Evolutionary conservation across 2,888 invertebrate genomes (phyloP).

Genomic region (Drosophila greeni): DNA sequence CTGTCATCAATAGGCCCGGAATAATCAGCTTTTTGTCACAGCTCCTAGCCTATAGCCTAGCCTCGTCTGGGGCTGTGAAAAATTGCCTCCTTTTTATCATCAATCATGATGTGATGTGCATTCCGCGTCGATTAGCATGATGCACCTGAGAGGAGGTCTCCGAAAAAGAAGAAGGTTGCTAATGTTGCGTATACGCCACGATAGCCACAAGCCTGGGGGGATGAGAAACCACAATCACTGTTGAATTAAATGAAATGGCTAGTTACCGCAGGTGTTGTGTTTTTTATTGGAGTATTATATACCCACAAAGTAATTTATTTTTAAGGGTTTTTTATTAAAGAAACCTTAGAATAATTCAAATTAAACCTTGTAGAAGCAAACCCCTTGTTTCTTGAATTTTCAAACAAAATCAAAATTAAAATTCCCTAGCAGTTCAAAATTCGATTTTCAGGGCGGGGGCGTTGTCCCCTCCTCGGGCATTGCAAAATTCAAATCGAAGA

Average conservation of each 20-base stretch:
- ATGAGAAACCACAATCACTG: not conserved
- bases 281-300: not conserved
- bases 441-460: constrained; percentile 9
- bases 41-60: constrained; percentile 6
- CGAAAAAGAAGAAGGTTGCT: constrained; percentile 28
- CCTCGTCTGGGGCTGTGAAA: constrained; percentile 37
- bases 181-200: constrained; percentile 38
- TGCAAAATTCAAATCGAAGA: constrained; percentile 21
- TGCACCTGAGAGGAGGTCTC: constrained; percentile 29
- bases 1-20: constrained; percentile 62
- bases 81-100: constrained; percentile 39
- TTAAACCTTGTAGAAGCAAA: too few relatives aligned
- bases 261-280: not conserved
- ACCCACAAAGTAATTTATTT: not conserved
- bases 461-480: constrained; percentile 5
- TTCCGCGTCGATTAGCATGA: constrained; percentile 27
- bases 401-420: constrained; percentile 1
- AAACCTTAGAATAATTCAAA: too few relatives aligned
- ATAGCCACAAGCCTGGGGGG: constrained; percentile 3
- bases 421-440: constrained; percentile 3
- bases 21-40: constrained; percentile 44
- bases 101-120: constrained; percentile 20
- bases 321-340: not conserved
- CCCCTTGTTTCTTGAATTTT: too few relatives aligned
- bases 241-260: not conserved